Percentiles rank a stretch among this genome's conserved stretches.
These are phyloP conservation scores for Astropecten irregularis DNA, from an alignment of 53 echinoderm and acorn worm genomes.

Conservation along the genomic window DNA sequence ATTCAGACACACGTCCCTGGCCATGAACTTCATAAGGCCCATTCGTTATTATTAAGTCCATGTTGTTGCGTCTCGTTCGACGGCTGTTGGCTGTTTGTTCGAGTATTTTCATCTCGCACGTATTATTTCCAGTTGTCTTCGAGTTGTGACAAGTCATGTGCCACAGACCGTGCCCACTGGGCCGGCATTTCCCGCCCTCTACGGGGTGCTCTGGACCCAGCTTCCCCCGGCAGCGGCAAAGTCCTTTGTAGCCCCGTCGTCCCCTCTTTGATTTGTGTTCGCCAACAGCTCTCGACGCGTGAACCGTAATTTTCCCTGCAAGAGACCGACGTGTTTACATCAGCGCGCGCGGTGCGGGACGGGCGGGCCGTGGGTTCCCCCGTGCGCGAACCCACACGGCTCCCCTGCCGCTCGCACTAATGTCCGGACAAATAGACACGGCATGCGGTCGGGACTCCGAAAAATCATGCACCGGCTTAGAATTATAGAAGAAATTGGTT, in stretches of 20 bases:
- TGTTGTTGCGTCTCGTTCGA: no score
- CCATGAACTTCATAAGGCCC: no score
- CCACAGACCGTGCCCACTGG: no score
- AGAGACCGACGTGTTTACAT: slow-evolving; percentile 39
- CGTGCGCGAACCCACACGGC: no score
- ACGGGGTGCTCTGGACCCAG: background rate
- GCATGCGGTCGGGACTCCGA: background rate
- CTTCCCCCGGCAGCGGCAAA: slow-evolving; percentile 7
- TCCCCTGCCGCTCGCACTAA: slow-evolving; percentile 31
- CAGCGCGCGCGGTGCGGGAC: slow-evolving; percentile 15
- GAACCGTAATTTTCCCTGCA: slow-evolving; percentile 34
- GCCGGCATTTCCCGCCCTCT: background rate
- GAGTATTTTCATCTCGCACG: no score
- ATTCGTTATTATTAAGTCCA: no score
- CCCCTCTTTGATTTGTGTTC: background rate
- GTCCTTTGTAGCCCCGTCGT: slow-evolving; percentile 22
- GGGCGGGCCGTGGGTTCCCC: background rate
- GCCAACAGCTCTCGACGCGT: slow-evolving; percentile 35
- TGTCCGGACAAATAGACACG: slow-evolving; percentile 43
- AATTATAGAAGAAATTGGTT: no score
- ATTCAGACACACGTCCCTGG: background rate
- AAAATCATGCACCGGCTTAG: background rate
- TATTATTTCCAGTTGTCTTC: no score
- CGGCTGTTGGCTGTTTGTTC: background rate
- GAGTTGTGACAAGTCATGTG: no score